Evolutionary conservation across 2,888 invertebrate species (phyloP), one percentile per base, ranked within the genome.

Genomic region (Archaeoteleia sp.): DNA sequence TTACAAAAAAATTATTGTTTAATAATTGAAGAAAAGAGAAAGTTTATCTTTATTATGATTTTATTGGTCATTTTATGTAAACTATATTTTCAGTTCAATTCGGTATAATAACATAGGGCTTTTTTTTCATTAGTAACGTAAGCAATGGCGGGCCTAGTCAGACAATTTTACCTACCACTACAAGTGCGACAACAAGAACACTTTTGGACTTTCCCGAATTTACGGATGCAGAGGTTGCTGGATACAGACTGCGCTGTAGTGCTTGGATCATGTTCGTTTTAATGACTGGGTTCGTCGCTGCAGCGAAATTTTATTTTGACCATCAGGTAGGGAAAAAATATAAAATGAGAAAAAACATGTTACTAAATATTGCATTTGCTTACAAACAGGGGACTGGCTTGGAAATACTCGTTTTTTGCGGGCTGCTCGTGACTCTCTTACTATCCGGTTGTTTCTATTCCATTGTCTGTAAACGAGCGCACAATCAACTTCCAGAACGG

Each of bases 231-330:
- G 86, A 89, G 88, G 68, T 87, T 86, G 77, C 87, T 83, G 80
- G 86, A 78, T 85, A 89, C 87, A 75, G 88, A 88, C 79, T 90
- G 87, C 81, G 88, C 86, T 80, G 89, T 87, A 79, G 86, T 86
- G 90, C 93, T 86, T 91, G 92, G 86, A 90, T 91, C 29, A 91
- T 92, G 0, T 89, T 93, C 74, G 90, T 90, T 8, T 82, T 93
- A 37, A 90, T 91, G 1, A 90, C 91, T 0, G 88, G 91, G 27
- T 91, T 92, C 78, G 87, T 93, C 42, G 91, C 90, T 0, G 91
- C 90, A 17, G 90, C 90, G 14, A 93, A 92, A 85, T 91, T 91
- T 81, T 93, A 92, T 78, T 91, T 92, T 66, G 91, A 91, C 78
- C 87, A 89, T 74, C 90, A 91, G 86, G 90, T 89, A 71, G 77